Base-by-base conservation (phyloP, 1,140 invertebrate genomes). In the Achroia grisella region DNA sequence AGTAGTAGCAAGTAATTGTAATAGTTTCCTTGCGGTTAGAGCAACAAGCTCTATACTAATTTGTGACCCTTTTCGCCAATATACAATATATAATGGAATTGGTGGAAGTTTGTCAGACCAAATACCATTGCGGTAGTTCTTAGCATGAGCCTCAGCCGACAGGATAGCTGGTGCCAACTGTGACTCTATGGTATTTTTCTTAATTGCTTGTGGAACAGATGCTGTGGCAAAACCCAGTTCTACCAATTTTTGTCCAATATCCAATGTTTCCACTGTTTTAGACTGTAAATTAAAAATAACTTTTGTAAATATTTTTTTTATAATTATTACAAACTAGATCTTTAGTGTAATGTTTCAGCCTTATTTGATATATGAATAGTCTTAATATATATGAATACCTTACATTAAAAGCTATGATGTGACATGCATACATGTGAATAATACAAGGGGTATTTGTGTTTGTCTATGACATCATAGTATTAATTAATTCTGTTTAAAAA, bases 171-270 rank as follows among this genome's bases (percentile, higher is more conserved):
- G 71, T 17, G 70, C 81, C 40, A 85, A 15, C 61, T 73, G 53
- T 48, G 75, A 79, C 39, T 85, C 77, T n/a, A 82, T 43, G n/a
- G 67, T 75, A 32, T 82, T 72, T 52, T 85, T 85, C 49, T 68
- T 48, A 14, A 82, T 58, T 15, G 52, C 48, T 40, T 58, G 46
- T 4, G 81, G 77, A 0, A 85, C 57, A 37, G 66, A 74, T 4
- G 71, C 68, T 58, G 75, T 71, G 31, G 81, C 81, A 65, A 75
- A 85, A 10, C 81, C 81, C 43, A 85, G 75, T 51, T 85, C 75
- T 9, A 85, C 71, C 36, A 85, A 49, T 44, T 75, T 81, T 49
- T 82, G 62, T 33, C 73, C 81, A 54, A 85, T 48, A 50, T 85
- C 77, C 34, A 85, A 52, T 17, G 67, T 85, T 51, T 85, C 78